Evolutionary conservation across 2,888 invertebrate genomes (phyloP).

Genomic region (Allolobophora icterica): DNA sequence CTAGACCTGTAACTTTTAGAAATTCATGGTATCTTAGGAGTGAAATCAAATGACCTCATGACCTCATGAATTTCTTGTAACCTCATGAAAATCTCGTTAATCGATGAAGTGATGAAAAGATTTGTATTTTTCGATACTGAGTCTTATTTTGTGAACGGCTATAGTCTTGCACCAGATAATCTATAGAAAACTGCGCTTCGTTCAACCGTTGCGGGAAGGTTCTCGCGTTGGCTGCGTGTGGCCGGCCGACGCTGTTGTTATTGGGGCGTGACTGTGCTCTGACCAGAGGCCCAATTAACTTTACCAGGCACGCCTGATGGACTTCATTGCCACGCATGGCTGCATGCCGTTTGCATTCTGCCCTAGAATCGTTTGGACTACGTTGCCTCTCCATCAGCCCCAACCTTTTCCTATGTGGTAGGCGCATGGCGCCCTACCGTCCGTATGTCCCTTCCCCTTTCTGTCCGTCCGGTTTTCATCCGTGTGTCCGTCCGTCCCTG

Average conservation of each 20-base stretch:
- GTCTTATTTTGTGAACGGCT: not conserved
- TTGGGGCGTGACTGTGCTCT: not conserved
- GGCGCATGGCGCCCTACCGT: not conserved
- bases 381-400: not conserved
- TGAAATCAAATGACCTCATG: too few species aligned
- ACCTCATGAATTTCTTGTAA: too few species aligned
- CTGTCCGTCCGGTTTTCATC: not conserved
- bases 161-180: not conserved
- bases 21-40: too few species aligned
- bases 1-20: too few species aligned
- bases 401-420: not conserved
- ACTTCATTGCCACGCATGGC: constrained; percentile 10
- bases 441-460: not conserved
- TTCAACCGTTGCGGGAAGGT: not conserved
- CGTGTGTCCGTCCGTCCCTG: not conserved
- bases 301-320: not conserved
- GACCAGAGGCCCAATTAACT: not conserved
- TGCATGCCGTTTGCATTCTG: not conserved
- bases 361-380: not conserved
- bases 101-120: too few species aligned
- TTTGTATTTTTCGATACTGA: too few species aligned
- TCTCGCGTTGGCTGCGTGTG: not conserved
- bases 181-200: not conserved
- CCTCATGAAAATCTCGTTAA: too few species aligned
- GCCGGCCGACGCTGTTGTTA: not conserved